A percentile compares a stretch with the other conserved stretches of the same genome.
Conservation (phyloP, 2,113 vertebrate species). For the Pseudorectes ferrugineus region DNA sequence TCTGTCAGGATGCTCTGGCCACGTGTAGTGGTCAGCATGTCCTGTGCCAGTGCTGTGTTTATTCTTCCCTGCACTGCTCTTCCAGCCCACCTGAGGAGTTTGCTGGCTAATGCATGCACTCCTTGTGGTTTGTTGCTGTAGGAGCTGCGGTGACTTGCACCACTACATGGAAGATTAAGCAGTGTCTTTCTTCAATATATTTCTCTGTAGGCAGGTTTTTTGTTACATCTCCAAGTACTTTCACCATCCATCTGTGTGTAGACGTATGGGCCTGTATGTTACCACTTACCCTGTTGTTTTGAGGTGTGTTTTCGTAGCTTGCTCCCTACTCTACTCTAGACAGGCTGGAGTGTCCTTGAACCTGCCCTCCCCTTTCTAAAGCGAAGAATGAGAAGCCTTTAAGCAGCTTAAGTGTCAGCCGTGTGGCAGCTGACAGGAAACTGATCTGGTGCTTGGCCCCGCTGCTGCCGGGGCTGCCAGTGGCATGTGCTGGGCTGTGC, state of each 20-base stretch:
- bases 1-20: background rate
- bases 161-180: background rate
- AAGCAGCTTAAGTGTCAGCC: slow-evolving; percentile 73
- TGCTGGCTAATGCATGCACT: fast-evolving
- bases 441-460: slow-evolving; percentile 67
- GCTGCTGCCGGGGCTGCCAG: slow-evolving; percentile 9
- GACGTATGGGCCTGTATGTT: background rate
- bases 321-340: background rate
- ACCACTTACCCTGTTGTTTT: background rate
- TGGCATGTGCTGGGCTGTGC: background rate
- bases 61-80: background rate
- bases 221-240: background rate
- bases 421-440: slow-evolving; percentile 76
- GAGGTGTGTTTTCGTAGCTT: background rate
- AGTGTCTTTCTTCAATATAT: background rate
- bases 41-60: background rate
- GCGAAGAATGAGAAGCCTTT: slow-evolving; percentile 72
- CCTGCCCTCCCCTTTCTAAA: slow-evolving; percentile 67
- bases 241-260: background rate
- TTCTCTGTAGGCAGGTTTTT: background rate
- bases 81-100: background rate
- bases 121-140: background rate
- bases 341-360: slow-evolving; percentile 70
- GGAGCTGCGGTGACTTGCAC: background rate
- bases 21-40: fast-evolving